Conservation (phyloP, 2,113 vertebrate genomes). For the Phrynocephalus versicolor region DNA sequence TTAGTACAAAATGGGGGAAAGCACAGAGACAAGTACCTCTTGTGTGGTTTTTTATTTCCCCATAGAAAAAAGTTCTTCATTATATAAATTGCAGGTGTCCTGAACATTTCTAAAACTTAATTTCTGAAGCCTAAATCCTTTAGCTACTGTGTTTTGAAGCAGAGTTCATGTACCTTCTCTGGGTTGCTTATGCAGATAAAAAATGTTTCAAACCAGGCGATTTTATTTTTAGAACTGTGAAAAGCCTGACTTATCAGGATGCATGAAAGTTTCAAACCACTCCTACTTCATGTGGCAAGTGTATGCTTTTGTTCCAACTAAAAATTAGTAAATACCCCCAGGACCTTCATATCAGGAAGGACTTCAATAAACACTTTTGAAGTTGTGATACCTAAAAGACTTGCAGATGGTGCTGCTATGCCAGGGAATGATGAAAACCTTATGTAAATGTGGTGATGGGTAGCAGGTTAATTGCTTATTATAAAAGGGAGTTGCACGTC, state of each 20-base stretch:
- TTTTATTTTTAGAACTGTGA: background rate
- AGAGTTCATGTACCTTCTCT: background rate
- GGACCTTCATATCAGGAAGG: no score
- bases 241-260: background rate
- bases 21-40: background rate
- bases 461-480: no score
- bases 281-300: background rate
- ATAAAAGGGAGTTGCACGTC: no score
- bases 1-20: background rate
- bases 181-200: background rate
- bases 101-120: background rate
- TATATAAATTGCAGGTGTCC: constrained; percentile 13
- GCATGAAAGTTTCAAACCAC: background rate
- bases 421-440: no score
- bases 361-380: no score
- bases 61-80: background rate
- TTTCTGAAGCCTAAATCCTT: background rate
- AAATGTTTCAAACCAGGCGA: background rate
- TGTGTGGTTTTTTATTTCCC: background rate
- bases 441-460: no score
- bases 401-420: no score
- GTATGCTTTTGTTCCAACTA: background rate
- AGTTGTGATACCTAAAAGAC: no score
- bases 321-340: no score
- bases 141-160: background rate